These are phyloP conservation scores for Chondrosia reniformis DNA, from an alignment of 37 sponge, comb jelly and placozoan genomes.

Conservation along the genomic window DNA sequence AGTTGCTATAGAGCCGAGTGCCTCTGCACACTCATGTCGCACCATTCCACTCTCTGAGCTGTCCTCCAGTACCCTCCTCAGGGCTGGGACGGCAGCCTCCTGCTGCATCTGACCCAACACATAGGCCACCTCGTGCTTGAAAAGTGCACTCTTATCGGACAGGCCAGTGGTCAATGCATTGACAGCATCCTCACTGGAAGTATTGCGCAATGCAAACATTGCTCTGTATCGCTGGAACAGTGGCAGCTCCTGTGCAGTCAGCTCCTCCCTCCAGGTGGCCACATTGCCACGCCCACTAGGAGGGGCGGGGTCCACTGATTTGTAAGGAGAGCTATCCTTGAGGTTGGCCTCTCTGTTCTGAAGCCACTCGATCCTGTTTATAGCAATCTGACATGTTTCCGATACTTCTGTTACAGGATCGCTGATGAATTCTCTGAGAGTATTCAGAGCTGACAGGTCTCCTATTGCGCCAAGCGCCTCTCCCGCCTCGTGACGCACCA, in stretches of 20 bases:
- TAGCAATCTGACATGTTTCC: constrained; percentile 85
- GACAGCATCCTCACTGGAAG: constrained; percentile 61
- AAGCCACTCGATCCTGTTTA: constrained; percentile 64
- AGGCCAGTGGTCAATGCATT: constrained; percentile 63
- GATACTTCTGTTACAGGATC: constrained; percentile 63
- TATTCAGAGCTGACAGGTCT: constrained; percentile 28
- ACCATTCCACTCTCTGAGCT: constrained; percentile 86
- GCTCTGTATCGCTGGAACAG: constrained; percentile 88
- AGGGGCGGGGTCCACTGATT: constrained; percentile 98
- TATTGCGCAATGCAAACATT: constrained; percentile 90
- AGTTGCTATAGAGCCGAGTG: constrained; percentile 91
- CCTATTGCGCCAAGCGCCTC: constrained; percentile 96
- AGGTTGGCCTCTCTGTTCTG: constrained; percentile 16
- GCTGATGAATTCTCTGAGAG: constrained; percentile 43
- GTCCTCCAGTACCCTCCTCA: constrained; percentile 61
- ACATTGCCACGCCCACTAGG: constrained; percentile 53
- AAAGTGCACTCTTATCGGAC: constrained; percentile 73
- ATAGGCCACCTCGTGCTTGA: constrained; percentile 96
- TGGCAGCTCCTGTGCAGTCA: constrained; percentile 42
- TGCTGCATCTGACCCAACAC: constrained; percentile 96
- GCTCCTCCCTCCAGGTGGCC: constrained; percentile 41
- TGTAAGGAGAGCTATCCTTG: constrained; percentile 55
- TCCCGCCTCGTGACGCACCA: constrained; percentile 94
- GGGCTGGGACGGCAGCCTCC: constrained; percentile 50
- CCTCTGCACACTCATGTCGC: constrained; percentile 98